phyloP scores from a whole-genome alignment of 2,797 vertebrate genomes.

The Malurus leucopterus region DNA sequence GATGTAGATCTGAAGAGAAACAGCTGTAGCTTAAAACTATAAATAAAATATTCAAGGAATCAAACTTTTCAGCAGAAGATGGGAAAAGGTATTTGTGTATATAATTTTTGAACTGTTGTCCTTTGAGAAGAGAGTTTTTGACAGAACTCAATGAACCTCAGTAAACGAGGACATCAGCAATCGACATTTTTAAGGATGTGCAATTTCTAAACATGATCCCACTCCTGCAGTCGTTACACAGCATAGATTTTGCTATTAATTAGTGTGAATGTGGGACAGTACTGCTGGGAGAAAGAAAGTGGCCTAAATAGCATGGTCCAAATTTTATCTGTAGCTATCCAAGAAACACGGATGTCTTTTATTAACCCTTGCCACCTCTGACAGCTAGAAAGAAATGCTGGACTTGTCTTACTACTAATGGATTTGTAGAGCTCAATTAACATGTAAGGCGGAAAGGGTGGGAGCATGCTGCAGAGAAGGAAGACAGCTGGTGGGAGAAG shows the following conservation, averaged over 20 bases:
- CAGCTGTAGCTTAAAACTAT: neutral
- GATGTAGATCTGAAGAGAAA: neutral
- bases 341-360: constrained; percentile 9
- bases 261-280: constrained; percentile 63
- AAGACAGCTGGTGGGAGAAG: neutral
- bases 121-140: neutral
- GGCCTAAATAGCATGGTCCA: constrained; percentile 51
- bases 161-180: neutral
- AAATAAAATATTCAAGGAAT: neutral
- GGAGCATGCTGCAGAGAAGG: neutral
- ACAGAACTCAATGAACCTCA: neutral
- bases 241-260: constrained; percentile 41
- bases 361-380: constrained; percentile 32
- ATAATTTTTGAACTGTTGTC: neutral
- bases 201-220: constrained; percentile 7
- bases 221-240: constrained; percentile 3
- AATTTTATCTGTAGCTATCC: constrained; percentile 19
- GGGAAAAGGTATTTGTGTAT: neutral
- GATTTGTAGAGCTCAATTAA: neutral
- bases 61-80: neutral
- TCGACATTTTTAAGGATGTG: neutral
- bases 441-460: neutral
- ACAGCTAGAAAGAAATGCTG: neutral
- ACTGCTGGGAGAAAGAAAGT: constrained; percentile 54
- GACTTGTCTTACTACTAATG: neutral